A percentile compares a stretch with the other conserved stretches of the same genome.
These are phyloP conservation scores for Triops longicaudatus DNA, from an alignment of 1,140 invertebrate genomes.

Conservation along the genomic window DNA sequence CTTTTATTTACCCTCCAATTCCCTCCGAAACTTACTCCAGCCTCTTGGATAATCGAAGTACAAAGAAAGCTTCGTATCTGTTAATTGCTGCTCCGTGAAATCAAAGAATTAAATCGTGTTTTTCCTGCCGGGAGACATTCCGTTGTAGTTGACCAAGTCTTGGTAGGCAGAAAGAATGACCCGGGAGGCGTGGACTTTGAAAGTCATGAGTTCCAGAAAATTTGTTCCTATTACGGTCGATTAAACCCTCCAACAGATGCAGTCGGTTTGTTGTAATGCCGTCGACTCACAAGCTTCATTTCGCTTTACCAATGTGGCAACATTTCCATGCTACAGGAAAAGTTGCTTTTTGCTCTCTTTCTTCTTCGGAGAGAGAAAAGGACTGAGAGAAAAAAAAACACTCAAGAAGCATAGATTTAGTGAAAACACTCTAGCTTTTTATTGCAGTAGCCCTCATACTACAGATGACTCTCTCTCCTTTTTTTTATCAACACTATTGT, in stretches of 20 bases:
- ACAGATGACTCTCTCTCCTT: too few relatives aligned
- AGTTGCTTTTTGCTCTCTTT: background rate
- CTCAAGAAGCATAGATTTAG: background rate
- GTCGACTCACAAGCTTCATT: conserved; percentile 7
- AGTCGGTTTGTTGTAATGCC: conserved; percentile 14
- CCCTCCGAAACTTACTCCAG: background rate
- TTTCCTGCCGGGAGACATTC: too few relatives aligned
- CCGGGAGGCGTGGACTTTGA: background rate
- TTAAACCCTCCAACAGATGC: conserved; percentile 12
- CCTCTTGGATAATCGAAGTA: too few relatives aligned
- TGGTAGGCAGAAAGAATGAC: background rate
- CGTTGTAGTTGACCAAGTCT: too few relatives aligned
- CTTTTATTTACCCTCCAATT: background rate
- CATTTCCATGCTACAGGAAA: conserved; percentile 6
- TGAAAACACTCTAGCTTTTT: too few relatives aligned
- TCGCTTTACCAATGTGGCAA: conserved; percentile 14
- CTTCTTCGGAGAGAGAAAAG: background rate
- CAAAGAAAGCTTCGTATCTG: too few relatives aligned
- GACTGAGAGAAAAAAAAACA: background rate
- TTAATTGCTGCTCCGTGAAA: too few relatives aligned
- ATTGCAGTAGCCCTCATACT: too few relatives aligned
- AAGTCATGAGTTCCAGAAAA: conserved; percentile 15
- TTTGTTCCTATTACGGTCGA: conserved; percentile 12
- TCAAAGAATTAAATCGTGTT: too few relatives aligned
- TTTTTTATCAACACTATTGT: too few relatives aligned